A percentile compares a stretch with the other conserved stretches of the same genome.
phyloP scores from a whole-genome alignment of 2,113 vertebrate genomes.

The Poeciliopsis occidentalis region DNA sequence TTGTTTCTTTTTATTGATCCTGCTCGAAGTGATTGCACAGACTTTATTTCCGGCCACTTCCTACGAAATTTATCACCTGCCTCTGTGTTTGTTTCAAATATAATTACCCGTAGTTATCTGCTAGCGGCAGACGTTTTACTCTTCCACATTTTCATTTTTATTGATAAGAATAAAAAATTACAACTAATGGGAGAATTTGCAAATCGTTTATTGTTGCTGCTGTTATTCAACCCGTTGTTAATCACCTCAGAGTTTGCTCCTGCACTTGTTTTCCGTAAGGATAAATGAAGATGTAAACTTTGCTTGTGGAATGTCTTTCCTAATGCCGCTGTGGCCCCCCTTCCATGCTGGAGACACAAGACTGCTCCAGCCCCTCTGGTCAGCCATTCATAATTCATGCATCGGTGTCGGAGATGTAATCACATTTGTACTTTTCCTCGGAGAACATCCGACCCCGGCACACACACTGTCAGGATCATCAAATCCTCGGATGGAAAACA shows the following conservation, averaged over 20 bases:
- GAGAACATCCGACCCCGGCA: not conserved
- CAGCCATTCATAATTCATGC: constrained; percentile 38
- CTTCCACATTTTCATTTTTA: not conserved
- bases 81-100: not conserved
- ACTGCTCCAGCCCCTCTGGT: constrained; percentile 10
- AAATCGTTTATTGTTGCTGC: not conserved
- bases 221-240: not conserved
- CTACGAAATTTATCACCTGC: not conserved
- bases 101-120: not conserved
- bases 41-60: not conserved
- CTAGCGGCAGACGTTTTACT: not conserved
- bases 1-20: not conserved
- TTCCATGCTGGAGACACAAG: not conserved
- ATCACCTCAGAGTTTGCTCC: not conserved
- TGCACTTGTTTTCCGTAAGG: not conserved
- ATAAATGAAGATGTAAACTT: not conserved
- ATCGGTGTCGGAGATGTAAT: constrained; percentile 5
- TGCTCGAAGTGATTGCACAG: not conserved
- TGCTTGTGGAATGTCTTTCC: not conserved
- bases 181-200: not conserved
- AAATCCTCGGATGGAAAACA: constrained; percentile 27
- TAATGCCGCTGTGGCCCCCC: not conserved
- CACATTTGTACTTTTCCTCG: constrained; percentile 2
- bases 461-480: constrained; percentile 36
- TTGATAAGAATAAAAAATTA: not conserved